Evolutionary conservation across 2,888 invertebrate genomes (phyloP), one percentile per base, ranked within the genome.

Genomic region (Patella pellucida): DNA sequence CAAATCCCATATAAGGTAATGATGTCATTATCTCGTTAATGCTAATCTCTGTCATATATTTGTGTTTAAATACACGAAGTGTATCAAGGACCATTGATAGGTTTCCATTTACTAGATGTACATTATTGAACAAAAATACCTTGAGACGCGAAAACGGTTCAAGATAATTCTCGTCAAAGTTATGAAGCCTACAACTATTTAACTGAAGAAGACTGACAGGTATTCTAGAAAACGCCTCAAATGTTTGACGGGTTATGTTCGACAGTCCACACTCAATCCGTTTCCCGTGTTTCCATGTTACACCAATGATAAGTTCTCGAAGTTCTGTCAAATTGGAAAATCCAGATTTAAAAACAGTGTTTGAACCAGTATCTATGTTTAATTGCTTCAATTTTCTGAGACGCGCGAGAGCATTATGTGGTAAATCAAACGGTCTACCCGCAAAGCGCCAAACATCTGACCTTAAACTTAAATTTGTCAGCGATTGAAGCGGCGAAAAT

Each of bases 271-370:
- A 56, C 7, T 56, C 56, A 56, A 19, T 19, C 16, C 9, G 9
- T 19, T 3, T 11, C n/a, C 11, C 19, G n/a, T 56, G 16, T 16
- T 56, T 19, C 9, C 1, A 4, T 15, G 56, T 16, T 16, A 9
- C 16, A 19, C 56, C 56, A 56, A 56, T 7, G 16, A 19, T 11
- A 56, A 56, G 56, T 19, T 9, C 19, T 19, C 9, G 16, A 19
- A 56, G 56, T 19, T 56, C 19, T 56, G 7, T 56, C 56, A 56
- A 56, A 19, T 56, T 56, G 56, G 56, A 56, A 56, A 56, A 56
- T 56, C 16, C 56, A 16, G 9, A 2, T 56, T 56, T 16, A 56
- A 56, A 56, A 16, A 56, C 16, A 5, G 56, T 56, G 11, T 56
- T 56, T 41, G 41, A 9, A 9, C 41, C 41, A 16, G 56, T 56